Conservation (phyloP, 2,797 vertebrate species). For the Sebastes minor region DNA sequence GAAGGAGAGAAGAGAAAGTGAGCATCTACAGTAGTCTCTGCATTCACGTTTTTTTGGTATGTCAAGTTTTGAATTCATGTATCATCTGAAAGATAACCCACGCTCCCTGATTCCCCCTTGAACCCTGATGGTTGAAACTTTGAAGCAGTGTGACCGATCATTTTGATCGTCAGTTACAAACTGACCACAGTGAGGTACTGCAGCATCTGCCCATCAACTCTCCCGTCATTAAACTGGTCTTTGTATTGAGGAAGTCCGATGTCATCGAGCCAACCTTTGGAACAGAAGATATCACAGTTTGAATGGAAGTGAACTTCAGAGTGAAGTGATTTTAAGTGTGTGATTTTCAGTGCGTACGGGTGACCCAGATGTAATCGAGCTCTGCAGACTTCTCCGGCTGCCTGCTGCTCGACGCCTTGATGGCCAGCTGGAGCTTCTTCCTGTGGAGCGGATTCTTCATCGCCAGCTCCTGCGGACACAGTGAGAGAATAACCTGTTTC, state of each 20-base stretch:
- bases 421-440: conserved; percentile 93
- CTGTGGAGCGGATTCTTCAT: conserved; percentile 95
- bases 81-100: background rate
- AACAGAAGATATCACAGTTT: background rate
- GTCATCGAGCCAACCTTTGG: conserved; percentile 95
- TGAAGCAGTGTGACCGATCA: background rate
- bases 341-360: conserved; percentile 83
- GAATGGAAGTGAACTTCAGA: rapidly evolving
- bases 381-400: conserved; percentile 89
- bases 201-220: conserved; percentile 95
- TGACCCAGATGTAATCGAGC: conserved; percentile 95
- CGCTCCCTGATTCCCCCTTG: background rate
- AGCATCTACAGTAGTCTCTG: no score
- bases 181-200: conserved; percentile 96
- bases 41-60: no score
- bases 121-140: background rate
- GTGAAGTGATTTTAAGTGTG: background rate
- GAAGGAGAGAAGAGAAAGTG: background rate
- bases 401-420: conserved; percentile 86
- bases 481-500: background rate
- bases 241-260: conserved; percentile 99
- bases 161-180: background rate
- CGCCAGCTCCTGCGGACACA: conserved; percentile 84
- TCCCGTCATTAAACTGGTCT: conserved; percentile 94
- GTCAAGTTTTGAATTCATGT: background rate